Percentiles rank a stretch among this genome's conserved stretches.
These are phyloP conservation scores for Enhydra lutris DNA, from an alignment of 2,113 vertebrate genomes.

Conservation along the genomic window DNA sequence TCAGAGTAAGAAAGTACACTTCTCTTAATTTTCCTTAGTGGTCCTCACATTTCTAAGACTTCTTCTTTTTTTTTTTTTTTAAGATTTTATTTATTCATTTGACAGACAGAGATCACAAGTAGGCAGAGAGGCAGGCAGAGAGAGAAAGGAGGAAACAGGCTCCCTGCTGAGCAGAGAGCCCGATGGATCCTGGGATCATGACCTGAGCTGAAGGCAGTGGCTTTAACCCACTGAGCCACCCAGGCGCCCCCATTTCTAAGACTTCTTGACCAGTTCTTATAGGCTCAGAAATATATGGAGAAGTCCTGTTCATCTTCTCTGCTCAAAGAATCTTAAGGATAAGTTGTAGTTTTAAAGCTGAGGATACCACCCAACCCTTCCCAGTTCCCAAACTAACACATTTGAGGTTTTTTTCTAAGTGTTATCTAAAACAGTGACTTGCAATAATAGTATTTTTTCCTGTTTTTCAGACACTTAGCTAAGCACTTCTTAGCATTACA, in stretches of 20 bases:
- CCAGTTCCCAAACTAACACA: neutral
- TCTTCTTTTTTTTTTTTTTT: neutral
- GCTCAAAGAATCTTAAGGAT: neutral
- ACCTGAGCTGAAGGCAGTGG: no score
- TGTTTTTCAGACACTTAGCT: neutral
- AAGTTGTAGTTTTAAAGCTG: neutral
- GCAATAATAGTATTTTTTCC: neutral
- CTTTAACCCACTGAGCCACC: no score
- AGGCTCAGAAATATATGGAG: neutral
- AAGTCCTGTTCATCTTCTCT: neutral
- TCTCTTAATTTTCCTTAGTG: neutral
- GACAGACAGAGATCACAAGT: no score
- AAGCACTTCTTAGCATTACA: neutral
- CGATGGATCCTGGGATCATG: no score
- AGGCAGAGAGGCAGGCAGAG: no score
- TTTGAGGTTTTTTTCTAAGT: neutral
- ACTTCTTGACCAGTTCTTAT: neutral
- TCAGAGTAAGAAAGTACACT: neutral
- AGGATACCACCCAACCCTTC: no score
- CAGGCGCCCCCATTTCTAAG: no score
- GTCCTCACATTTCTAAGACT: no score
- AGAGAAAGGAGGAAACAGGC: no score
- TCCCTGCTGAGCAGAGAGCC: no score
- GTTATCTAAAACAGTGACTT: neutral
- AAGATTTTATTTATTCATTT: no score